These are phyloP conservation scores for Corticium candelabrum DNA, from an alignment of 37 sponge, comb jelly and placozoan genomes.

Conservation along the genomic window DNA sequence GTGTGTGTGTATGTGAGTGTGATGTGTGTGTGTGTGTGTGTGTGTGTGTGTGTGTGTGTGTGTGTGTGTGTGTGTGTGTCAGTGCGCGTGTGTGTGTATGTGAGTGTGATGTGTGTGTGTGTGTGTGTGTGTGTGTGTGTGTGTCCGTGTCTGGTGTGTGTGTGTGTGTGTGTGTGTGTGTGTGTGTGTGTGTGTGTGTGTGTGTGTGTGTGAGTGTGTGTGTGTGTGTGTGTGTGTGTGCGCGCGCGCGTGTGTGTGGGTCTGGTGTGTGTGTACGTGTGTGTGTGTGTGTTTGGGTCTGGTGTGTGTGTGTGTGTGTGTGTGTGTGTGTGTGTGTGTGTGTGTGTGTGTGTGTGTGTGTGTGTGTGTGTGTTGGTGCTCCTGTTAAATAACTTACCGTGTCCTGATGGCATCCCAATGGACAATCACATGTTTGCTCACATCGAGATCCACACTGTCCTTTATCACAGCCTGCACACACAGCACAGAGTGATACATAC, in stretches of 20 bases:
- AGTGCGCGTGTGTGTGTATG: too few species aligned
- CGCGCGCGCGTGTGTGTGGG: background rate
- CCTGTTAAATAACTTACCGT: background rate
- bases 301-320: constrained; percentile 11
- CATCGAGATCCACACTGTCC: background rate
- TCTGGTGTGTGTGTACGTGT: background rate
- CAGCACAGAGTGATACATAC: too few species aligned
- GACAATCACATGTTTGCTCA: background rate
- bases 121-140: too few species aligned
- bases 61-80: constrained; percentile 3
- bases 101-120: too few species aligned
- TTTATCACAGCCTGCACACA: background rate
- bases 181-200: constrained; percentile 5
- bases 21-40: constrained; percentile 6
- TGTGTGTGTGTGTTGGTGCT: background rate
- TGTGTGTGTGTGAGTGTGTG: background rate
- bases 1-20: too few species aligned
- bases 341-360: constrained; percentile 11
- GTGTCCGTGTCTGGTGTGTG: too few species aligned
- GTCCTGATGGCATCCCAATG: background rate
- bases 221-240: constrained; percentile 18
- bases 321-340: constrained; percentile 14
- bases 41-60: constrained; percentile 5
- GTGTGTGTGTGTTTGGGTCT: background rate
- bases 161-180: constrained; percentile 5